Evolutionary conservation across 2,113 vertebrate genomes (phyloP).

Genomic region (Zapornia atra): DNA sequence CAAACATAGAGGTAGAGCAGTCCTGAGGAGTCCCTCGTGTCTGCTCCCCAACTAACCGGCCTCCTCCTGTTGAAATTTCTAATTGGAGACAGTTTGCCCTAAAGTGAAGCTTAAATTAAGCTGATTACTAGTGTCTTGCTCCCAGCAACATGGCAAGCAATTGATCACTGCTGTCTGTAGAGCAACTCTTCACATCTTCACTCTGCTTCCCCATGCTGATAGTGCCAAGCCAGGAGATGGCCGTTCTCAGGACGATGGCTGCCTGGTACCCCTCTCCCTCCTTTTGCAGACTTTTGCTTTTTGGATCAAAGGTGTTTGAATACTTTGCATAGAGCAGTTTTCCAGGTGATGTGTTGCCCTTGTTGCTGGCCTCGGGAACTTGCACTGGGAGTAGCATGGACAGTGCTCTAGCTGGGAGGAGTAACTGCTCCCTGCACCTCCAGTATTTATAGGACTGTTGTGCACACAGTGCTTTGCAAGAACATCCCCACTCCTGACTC

Average conservation of each 20-base stretch:
- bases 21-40: background rate
- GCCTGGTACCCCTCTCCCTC: background rate
- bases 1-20: background rate
- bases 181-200: background rate
- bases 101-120: background rate
- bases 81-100: background rate
- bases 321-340: background rate
- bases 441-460: too few relatives aligned
- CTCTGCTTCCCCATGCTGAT: background rate
- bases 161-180: background rate
- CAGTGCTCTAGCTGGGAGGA: background rate
- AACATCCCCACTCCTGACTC: background rate
- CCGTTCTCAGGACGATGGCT: fast-evolving
- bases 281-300: background rate
- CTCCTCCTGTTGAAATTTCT: background rate
- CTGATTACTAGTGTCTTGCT: background rate
- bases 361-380: fast-evolving
- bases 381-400: background rate
- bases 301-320: background rate
- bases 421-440: background rate
- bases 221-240: background rate
- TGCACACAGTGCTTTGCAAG: background rate
- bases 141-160: background rate
- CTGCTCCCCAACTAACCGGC: background rate
- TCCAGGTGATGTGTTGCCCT: background rate